Conservation (phyloP, 1,140 invertebrate species). For the Epicauta chinensis region DNA sequence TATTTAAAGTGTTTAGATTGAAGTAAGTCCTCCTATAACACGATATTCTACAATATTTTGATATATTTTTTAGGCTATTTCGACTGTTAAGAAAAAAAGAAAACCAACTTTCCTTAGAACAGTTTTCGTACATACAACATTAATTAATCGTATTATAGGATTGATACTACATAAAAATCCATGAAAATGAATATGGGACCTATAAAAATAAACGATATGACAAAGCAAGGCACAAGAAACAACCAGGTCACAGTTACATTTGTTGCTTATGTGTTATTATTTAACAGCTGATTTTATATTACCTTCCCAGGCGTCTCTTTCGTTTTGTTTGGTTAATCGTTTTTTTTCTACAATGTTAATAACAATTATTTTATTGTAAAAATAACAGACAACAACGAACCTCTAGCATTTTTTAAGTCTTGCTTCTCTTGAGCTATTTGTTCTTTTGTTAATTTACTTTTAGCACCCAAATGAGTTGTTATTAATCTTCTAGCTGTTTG, state of each 20-base stretch:
- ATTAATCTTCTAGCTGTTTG: conserved; percentile 41
- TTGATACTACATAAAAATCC: no score
- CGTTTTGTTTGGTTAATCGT: conserved; percentile 30
- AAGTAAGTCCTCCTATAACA: no score
- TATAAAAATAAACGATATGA: no score
- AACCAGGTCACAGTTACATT: not conserved
- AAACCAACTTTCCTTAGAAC: no score
- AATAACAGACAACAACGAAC: conserved; percentile 17
- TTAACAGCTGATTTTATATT: conserved; percentile 17
- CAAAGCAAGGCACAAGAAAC: conserved; percentile 4
- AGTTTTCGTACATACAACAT: no score
- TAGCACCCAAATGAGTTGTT: conserved; percentile 37
- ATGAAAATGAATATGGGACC: no score
- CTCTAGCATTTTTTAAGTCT: conserved; percentile 35
- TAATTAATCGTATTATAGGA: no score
- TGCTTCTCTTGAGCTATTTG: conserved; percentile 36
- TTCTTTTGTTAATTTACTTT: conserved; percentile 33
- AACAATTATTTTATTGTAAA: not conserved
- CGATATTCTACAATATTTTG: no score
- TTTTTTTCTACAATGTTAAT: conserved; percentile 33
- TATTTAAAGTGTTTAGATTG: no score
- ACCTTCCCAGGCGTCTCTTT: conserved; percentile 42
- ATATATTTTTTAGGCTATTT: no score
- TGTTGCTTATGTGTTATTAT: not conserved
- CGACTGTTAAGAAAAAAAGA: no score